A percentile compares a stretch with the other conserved stretches of the same genome.
Evolutionary conservation across 1,140 invertebrate genomes (phyloP).

Genomic region (Pantala flavescens): DNA sequence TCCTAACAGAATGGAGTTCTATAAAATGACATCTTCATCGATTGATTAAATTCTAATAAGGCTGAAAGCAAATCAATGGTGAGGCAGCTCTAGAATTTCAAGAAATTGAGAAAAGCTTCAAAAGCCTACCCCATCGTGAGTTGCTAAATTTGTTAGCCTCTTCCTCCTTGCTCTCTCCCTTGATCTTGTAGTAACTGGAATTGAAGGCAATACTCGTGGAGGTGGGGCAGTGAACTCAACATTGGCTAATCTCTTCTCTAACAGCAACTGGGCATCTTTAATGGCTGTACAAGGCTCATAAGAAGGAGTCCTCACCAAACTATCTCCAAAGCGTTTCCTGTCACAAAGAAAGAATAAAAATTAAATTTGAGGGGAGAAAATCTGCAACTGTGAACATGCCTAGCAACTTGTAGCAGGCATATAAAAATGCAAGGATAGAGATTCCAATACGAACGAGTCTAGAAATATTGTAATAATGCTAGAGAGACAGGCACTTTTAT

Average conservation of each 20-base stretch:
- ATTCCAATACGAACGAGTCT: no score
- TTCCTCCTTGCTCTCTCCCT: conserved; percentile 30
- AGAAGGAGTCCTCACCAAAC: conserved; percentile 59
- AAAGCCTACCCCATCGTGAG: no score
- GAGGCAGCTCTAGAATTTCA: no score
- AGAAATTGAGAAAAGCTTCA: no score
- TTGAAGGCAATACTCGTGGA: conserved; percentile 61
- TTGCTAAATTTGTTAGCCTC: conserved; percentile 25
- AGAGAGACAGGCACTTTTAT: no score
- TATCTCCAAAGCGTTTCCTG: conserved; percentile 56
- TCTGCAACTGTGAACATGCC: not conserved
- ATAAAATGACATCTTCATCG: no score
- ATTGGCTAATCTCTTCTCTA: conserved; percentile 60
- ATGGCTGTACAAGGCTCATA: conserved; percentile 66
- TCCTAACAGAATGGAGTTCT: no score
- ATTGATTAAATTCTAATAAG: no score
- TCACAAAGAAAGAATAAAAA: conserved; percentile 21
- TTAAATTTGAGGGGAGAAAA: conserved; percentile 17
- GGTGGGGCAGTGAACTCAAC: conserved; percentile 68
- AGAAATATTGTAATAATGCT: no score
- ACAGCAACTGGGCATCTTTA: conserved; percentile 53
- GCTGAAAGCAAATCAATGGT: no score
- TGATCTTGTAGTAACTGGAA: conserved; percentile 27
- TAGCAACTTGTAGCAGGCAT: conserved; percentile 16
- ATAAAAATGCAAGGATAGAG: no score